Evolutionary conservation across 2,888 invertebrate species (phyloP), one percentile per base, ranked within the genome.

Genomic region (Fragum sueziense): DNA sequence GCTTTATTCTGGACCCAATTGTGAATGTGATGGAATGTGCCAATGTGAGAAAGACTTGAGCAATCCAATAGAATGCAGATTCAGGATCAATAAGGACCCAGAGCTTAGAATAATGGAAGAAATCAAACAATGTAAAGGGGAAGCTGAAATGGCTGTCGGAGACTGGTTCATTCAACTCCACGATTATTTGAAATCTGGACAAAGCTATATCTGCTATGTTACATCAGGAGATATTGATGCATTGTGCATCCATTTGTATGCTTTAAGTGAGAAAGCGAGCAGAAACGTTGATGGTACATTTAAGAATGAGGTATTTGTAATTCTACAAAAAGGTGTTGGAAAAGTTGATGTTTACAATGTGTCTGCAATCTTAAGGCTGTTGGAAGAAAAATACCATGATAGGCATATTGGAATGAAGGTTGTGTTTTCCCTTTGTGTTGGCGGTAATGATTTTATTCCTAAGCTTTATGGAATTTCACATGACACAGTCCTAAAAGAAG

Each of bases 401-500:
- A 33, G 33, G n/a, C 27, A 61, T n/a, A 78, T 78, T 9, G 74
- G 61, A 7, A 57, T 65, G 37, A 78, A 74, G 70, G 25, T 74
- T 29, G 62, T 73, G 25, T 72, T 70, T 17, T 37, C 65, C 6
- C 65, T 77, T 29, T 77, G 73, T 22, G 41, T 77, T 20, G 77
- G 77, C 17, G 78, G 78, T 14, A 74, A 78, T 65, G 74, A 73
- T 41, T 77, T 70, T 54, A 68, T 77, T 31, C 77, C 77, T 29
- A 77, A 77, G 31, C 31, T 69, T 25, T 34, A 73, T 27, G 61
- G 33, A 9, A 61, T 73, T 22, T 73, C 70, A 2, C 72, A 51
- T n/a, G 72, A 72, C 9, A 72, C 71, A 22, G 29, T 71, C n/a
- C 29, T 31, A 20, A 71, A 71, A n/a, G 25, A 9, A 34, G 25